These are phyloP conservation scores for Rotaria magnacalcarata DNA, from an alignment of 2,888 invertebrate species.

Conservation along the genomic window DNA sequence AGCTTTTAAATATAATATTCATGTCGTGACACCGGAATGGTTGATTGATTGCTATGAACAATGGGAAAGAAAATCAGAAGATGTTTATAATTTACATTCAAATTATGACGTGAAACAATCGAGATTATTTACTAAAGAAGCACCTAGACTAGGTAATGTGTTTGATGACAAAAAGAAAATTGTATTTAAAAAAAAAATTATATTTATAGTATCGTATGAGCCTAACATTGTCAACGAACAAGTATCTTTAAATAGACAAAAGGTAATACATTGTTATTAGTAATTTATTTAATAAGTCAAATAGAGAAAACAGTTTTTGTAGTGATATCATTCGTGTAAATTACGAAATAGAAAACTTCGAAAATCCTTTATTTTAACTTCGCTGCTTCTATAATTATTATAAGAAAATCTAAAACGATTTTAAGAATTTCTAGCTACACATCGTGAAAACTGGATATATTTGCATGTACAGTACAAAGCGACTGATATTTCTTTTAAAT, in stretches of 20 bases:
- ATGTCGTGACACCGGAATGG: constrained; percentile 46
- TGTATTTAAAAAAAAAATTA: not conserved
- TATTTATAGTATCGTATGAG: not conserved
- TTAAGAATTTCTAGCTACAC: too few relatives aligned
- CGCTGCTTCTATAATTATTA: too few relatives aligned
- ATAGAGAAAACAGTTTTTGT: too few relatives aligned
- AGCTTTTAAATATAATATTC: constrained; percentile 41
- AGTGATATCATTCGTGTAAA: too few relatives aligned
- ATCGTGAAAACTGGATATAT: too few relatives aligned
- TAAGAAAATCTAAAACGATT: too few relatives aligned
- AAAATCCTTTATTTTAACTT: too few relatives aligned
- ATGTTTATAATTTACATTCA: constrained; percentile 33
- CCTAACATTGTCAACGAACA: not conserved
- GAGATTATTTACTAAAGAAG: not conserved
- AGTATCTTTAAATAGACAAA: not conserved
- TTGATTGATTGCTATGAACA: constrained; percentile 45
- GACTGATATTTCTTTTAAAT: too few relatives aligned
- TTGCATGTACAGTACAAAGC: too few relatives aligned
- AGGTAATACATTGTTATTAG: not conserved
- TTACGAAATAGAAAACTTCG: not conserved
- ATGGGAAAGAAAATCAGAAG: constrained; percentile 40
- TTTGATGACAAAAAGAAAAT: not conserved
- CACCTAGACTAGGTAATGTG: not conserved
- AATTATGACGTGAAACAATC: constrained; percentile 40
- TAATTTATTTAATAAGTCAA: too few relatives aligned